phyloP scores from a whole-genome alignment of 2,888 invertebrate species.

The Synergus gifuensis region DNA sequence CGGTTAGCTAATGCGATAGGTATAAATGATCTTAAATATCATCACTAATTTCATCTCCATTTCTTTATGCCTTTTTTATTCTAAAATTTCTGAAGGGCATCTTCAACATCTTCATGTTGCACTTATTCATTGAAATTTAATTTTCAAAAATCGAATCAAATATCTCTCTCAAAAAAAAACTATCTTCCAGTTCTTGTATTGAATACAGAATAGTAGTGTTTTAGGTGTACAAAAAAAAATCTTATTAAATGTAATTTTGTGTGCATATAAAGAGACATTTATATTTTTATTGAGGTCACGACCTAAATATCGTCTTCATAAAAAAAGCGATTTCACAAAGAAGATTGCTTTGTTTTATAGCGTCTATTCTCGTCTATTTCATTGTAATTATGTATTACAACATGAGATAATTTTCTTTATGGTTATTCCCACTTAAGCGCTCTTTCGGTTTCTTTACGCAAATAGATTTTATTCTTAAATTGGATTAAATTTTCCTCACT shows the following conservation, averaged over 20 bases:
- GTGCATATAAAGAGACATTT: background rate
- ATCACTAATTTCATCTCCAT: conserved; percentile 27
- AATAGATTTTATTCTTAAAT: background rate
- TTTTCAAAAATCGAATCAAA: background rate
- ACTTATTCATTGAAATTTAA: background rate
- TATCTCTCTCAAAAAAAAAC: too few relatives aligned
- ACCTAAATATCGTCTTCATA: conserved; percentile 5
- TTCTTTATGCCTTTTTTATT: background rate
- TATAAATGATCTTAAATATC: conserved; percentile 32
- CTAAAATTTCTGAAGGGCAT: background rate
- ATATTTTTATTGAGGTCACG: background rate
- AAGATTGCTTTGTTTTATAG: conserved; percentile 28
- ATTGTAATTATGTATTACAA: conserved; percentile 27
- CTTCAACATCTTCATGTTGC: background rate
- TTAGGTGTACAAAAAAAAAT: background rate
- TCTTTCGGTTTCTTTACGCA: conserved; percentile 8
- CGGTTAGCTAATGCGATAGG: conserved; percentile 67
- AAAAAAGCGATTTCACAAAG: conserved; percentile 32
- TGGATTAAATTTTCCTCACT: background rate
- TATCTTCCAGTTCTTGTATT: too few relatives aligned
- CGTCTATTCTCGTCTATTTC: conserved; percentile 13
- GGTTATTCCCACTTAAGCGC: background rate
- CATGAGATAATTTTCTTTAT: conserved; percentile 28
- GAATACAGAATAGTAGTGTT: background rate
- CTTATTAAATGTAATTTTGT: background rate